Evolutionary conservation across 2,888 invertebrate genomes (phyloP).

Genomic region (Agrochola litura): DNA sequence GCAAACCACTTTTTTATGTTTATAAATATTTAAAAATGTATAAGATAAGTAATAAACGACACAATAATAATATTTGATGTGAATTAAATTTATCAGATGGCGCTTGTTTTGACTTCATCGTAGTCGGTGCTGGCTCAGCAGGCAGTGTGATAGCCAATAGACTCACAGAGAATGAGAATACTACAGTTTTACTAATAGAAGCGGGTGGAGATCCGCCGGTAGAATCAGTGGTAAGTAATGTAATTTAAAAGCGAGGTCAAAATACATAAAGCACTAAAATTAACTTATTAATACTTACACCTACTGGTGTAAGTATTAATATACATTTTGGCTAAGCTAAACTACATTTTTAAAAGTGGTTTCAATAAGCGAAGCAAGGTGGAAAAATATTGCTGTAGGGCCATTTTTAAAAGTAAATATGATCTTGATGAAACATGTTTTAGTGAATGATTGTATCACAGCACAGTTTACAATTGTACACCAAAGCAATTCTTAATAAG

Average conservation of each 20-base stretch:
- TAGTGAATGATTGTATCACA: not conserved
- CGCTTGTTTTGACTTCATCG: conserved; percentile 88
- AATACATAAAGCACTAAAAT: not conserved
- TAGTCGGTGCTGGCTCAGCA: conserved; percentile 91
- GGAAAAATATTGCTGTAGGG: too few species aligned
- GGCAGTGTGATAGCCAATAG: conserved; percentile 91
- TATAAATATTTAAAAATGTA: too few species aligned
- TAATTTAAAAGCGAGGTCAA: not conserved
- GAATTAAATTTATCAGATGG: conserved; percentile 47
- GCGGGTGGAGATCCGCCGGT: conserved; percentile 86
- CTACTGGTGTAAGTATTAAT: not conserved
- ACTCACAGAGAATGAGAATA: conserved; percentile 81
- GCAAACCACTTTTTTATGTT: too few species aligned
- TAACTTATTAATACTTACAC: accelerated
- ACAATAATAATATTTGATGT: too few species aligned
- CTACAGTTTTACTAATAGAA: conserved; percentile 86
- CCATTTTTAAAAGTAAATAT: too few species aligned
- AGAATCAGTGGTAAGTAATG: conserved; percentile 54
- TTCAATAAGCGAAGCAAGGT: too few species aligned
- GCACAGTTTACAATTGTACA: not conserved
- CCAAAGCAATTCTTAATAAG: not conserved
- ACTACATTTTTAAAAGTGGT: too few species aligned
- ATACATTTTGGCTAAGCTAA: not conserved
- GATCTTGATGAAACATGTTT: too few species aligned
- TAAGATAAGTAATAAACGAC: too few species aligned